phyloP scores from a whole-genome alignment of 2,797 vertebrate species.

The Spheniscus humboldti region DNA sequence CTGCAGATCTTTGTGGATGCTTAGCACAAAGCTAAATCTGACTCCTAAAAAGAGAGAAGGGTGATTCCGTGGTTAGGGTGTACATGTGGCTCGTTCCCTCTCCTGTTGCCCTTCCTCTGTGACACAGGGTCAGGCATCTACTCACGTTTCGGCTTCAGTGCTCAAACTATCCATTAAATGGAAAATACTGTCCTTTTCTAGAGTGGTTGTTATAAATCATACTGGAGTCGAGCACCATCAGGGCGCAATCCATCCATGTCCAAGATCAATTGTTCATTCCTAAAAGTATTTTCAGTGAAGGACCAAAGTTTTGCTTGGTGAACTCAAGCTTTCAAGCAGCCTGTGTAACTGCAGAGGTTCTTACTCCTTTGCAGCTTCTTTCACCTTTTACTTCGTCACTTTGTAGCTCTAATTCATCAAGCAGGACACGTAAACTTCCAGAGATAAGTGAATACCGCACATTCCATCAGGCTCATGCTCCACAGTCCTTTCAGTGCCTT shows the following conservation, averaged over 20 bases:
- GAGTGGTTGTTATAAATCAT: background rate
- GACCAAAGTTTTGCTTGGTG: background rate
- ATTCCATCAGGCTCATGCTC: conserved; percentile 2
- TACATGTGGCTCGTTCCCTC: background rate
- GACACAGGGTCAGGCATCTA: background rate
- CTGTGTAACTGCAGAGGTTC: background rate
- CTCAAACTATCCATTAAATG: background rate
- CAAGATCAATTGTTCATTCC: background rate
- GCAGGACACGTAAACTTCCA: background rate
- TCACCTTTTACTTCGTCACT: background rate
- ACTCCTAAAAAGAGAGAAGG: background rate
- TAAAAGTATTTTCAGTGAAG: background rate
- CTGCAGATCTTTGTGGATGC: background rate
- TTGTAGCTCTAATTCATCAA: background rate
- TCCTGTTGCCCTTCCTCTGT: background rate
- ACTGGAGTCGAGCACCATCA: background rate
- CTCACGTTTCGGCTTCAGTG: background rate
- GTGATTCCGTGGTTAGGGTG: background rate
- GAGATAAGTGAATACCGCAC: background rate
- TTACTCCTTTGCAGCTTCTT: background rate
- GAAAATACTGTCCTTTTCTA: background rate
- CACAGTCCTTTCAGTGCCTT: background rate
- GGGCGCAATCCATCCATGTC: background rate
- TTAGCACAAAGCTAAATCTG: background rate
- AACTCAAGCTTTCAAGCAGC: background rate